These are phyloP conservation scores for Zaprionus davidi DNA, from an alignment of 1,140 invertebrate species.

Conservation along the genomic window DNA sequence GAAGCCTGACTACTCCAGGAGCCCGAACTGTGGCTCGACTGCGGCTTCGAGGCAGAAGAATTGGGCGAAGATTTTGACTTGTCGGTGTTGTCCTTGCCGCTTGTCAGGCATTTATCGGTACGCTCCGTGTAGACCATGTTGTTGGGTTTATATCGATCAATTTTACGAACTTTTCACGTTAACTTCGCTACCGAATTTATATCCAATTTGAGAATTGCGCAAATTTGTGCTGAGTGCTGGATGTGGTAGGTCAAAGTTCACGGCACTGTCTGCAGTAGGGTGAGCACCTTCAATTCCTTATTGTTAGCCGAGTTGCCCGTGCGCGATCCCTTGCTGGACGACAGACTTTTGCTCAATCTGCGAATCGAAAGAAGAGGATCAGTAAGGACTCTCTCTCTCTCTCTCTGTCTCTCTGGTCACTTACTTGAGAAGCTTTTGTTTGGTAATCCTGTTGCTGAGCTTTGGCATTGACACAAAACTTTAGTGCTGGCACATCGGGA, in stretches of 20 bases:
- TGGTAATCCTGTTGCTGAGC: conserved; percentile 65
- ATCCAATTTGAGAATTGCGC: conserved; percentile 49
- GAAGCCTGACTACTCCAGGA: conserved; percentile 68
- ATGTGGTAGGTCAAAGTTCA: conserved; percentile 77
- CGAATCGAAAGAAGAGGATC: not conserved
- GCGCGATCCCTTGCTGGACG: conserved; percentile 88
- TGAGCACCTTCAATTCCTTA: conserved; percentile 90
- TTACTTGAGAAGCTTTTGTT: conserved; percentile 70
- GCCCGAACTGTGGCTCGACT: conserved; percentile 43
- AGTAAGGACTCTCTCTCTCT: not conserved
- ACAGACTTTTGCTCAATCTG: conserved; percentile 88
- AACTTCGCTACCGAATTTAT: not conserved
- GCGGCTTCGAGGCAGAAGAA: conserved; percentile 12
- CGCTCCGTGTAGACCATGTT: conserved; percentile 81
- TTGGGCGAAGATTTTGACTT: conserved; percentile 31
- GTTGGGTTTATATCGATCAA: conserved; percentile 8
- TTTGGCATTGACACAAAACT: conserved; percentile 83
- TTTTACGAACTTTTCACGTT: conserved; percentile 13
- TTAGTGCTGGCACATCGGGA: conserved; percentile 68
- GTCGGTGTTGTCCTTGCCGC: conserved; percentile 44
- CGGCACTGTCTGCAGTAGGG: conserved; percentile 90
- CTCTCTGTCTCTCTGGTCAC: not conserved
- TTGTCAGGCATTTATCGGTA: conserved; percentile 65
- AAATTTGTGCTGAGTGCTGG: conserved; percentile 27
- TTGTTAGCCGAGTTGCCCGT: conserved; percentile 89